Base-by-base conservation (phyloP, 2,113 vertebrate species). In the Aramus guarauna region DNA sequence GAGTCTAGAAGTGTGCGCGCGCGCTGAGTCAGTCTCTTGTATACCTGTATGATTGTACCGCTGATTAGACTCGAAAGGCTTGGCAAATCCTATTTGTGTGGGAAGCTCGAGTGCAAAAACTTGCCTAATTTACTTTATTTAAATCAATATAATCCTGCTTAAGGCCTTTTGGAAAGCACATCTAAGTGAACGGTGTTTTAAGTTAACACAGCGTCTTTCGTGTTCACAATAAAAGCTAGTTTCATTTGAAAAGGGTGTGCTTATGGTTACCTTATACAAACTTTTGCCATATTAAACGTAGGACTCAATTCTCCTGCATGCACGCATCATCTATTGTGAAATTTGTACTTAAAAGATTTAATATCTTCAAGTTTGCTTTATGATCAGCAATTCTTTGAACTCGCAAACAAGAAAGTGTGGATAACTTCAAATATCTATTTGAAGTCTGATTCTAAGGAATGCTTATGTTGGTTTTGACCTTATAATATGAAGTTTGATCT, bases 51-150 rank as follows among this genome's bases (percentile, higher is more conserved):
- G 79, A 81, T 71, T 55, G 76, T 52, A 30, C 66, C 8, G 0
- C 72, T 59, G 87, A 83, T 84, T 84, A 88, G 55, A 3, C 85
- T 93, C 64, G n/a, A 68, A 75, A 55, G 79, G 32, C 52, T 92
- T 95, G 92, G 82, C 83, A 94, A 74, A 53, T 52, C 68, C 55
- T 85, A 7, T 19, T 37, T 67, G 80, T 82, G 85, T 90, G 91
- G 86, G 95, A 88, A 95, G 83, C 63, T 69, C 0, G 2, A 95
- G 74, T 79, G 84, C 62, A 92, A 93, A 95, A 96, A 58, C 79
- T 74, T 64, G 84, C 89, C 88, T 85, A 10, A 75, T 97, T 95
- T 93, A 93, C 85, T 94, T 84, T 80, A 92, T 96, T 94, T 95
- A 93, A 94, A 95, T 85, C 69, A 43, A 39, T 77, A n/a, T 67